Conservation (phyloP, 2,888 invertebrate genomes). For the Chrysotoxum bicinctum region DNA sequence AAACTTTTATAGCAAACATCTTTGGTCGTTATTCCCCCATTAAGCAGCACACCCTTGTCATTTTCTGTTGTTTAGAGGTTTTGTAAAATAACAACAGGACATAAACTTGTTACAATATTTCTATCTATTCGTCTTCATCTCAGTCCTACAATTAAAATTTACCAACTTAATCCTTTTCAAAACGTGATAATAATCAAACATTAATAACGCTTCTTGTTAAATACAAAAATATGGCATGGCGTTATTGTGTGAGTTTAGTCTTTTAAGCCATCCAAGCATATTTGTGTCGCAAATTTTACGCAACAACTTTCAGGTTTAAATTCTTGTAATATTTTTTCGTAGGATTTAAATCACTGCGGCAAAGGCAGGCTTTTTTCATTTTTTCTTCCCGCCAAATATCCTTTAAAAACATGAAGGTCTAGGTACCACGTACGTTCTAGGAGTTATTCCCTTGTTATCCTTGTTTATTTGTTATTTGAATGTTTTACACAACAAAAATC, state of each 20-base stretch:
- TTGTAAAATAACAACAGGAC: not conserved
- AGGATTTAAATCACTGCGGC: constrained; percentile 22
- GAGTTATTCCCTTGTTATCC: no score
- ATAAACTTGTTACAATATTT: constrained; percentile 43
- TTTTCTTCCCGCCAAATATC: no score
- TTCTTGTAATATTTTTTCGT: not conserved
- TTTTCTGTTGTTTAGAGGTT: not conserved
- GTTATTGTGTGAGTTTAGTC: not conserved
- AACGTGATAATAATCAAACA: constrained; percentile 60
- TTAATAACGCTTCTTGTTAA: constrained; percentile 38
- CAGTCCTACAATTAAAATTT: constrained; percentile 37
- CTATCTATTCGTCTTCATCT: constrained; percentile 24
- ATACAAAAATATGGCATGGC: not conserved
- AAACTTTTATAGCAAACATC: not conserved
- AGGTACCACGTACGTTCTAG: constrained; percentile 6
- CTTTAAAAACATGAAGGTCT: not conserved
- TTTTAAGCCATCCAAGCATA: no score
- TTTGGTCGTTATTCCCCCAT: not conserved
- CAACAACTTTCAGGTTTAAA: no score
- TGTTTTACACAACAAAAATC: no score
- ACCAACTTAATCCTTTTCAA: constrained; percentile 22
- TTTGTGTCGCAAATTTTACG: no score
- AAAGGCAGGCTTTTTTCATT: constrained; percentile 6
- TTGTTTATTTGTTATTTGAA: no score
- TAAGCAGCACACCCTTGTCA: not conserved